Evolutionary conservation across 2,113 vertebrate genomes (phyloP), one percentile per base, ranked within the genome.

Genomic region (Glaucidium brasilianum): DNA sequence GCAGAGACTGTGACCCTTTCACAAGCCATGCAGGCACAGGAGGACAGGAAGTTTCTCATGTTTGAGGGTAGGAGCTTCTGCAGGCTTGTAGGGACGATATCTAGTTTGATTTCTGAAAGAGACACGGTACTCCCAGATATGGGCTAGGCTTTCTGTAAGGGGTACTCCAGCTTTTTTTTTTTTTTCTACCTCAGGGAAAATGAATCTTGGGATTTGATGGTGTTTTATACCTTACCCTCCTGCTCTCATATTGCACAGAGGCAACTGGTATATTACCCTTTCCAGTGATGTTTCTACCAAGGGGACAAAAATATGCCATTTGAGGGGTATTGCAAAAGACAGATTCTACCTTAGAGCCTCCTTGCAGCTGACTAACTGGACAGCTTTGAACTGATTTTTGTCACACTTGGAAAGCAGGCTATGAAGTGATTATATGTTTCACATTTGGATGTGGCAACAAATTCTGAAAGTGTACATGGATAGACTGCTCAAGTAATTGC

Each of bases 41-140:
- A 55, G 37, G 18, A 35, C 26, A 27, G 43, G 14, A 27, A 87
- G 20, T 15, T 81, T 77, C 85, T 93, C 34, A 34, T 43, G 19
- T 45, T 21, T 71, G 47, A 34, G n/a, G 10, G 15, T 0, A 66
- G 8, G 32, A 16, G 45, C 12, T 82, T 83, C 78, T 73, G 18
- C 23, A 58, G 53, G 16, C 11, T 79, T 73, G 14, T 64, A 47
- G 3, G 43, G 17, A 41, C 85, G 30, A 50, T 14, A 56, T 4
- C 10, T 52, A 16, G 64, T 64, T 10, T 52, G 52, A 39, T 56
- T 76, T 85, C 39, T 69, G 30, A 56, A 52, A 56, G 71, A 59
- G 12, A 43, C 5, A 6, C 7, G 5, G 5, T n/a, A 37, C 29
- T 29, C 15, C 0, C 1, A 75, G 52, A 59, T 30, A 60, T 0